These are phyloP conservation scores for Torymus tubicola DNA, from an alignment of 2,888 invertebrate species.

Conservation along the genomic window DNA sequence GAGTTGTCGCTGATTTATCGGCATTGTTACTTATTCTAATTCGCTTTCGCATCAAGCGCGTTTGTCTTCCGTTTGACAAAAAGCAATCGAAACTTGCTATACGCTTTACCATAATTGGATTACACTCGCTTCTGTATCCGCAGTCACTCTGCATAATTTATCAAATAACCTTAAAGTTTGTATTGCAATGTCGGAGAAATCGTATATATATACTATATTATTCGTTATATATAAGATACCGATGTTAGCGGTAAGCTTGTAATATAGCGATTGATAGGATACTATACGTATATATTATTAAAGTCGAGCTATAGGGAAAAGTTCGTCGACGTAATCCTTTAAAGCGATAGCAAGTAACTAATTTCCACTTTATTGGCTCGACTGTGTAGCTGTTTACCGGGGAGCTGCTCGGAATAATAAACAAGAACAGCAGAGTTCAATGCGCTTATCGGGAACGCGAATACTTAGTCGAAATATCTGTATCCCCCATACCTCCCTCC, in stretches of 20 bases:
- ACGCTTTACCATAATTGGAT: slow-evolving; percentile 28
- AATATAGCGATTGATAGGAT: too few species aligned
- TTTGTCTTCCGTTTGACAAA: slow-evolving; percentile 30
- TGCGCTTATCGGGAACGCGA: slow-evolving; percentile 54
- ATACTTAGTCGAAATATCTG: slow-evolving; percentile 45
- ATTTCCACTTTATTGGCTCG: slow-evolving; percentile 27
- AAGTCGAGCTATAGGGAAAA: too few species aligned
- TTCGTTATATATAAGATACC: too few species aligned
- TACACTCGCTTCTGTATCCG: not conserved
- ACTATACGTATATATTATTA: too few species aligned
- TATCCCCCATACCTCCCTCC: slow-evolving; percentile 24
- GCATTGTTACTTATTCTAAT: slow-evolving; percentile 56
- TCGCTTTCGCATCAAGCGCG: slow-evolving; percentile 37
- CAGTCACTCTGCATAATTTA: too few species aligned
- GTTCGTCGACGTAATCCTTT: too few species aligned
- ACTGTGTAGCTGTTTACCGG: not conserved
- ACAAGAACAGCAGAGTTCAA: slow-evolving; percentile 46
- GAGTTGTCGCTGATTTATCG: slow-evolving; percentile 56
- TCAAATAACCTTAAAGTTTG: too few species aligned
- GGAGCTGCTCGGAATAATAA: slow-evolving; percentile 37
- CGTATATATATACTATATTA: too few species aligned
- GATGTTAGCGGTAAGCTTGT: too few species aligned
- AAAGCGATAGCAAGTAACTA: slow-evolving; percentile 4
- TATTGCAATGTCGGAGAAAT: too few species aligned
- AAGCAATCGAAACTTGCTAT: slow-evolving; percentile 33